Conservation (phyloP, 2,797 vertebrate species). For the Luscinia luscinia region DNA sequence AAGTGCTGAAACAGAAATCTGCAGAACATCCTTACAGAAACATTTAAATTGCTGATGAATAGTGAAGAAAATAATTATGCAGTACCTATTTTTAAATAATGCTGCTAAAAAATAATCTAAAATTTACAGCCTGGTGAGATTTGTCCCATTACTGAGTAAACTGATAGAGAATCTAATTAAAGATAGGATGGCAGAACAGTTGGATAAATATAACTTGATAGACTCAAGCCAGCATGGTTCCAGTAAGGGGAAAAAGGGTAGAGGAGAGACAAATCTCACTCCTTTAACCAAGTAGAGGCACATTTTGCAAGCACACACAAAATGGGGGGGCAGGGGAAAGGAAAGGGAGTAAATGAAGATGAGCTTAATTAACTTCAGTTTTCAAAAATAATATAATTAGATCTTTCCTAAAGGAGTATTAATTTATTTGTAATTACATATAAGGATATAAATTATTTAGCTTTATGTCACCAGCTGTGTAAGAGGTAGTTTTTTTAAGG, state of each 20-base stretch:
- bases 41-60: not conserved
- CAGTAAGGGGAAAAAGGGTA: not conserved
- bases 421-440: constrained; percentile 32
- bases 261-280: not conserved
- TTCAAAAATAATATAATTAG: constrained; percentile 33
- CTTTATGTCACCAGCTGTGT: constrained; percentile 39
- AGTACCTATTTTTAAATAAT: constrained; percentile 33
- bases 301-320: not conserved
- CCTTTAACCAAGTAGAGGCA: not conserved
- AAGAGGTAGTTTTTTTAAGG: constrained; percentile 16
- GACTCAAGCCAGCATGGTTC: constrained; percentile 28
- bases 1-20: not conserved
- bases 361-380: constrained; percentile 34
- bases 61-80: not conserved
- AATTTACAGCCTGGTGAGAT: constrained; percentile 55
- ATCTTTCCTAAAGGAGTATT: constrained; percentile 25
- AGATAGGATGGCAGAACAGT: constrained; percentile 44
- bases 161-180: constrained; percentile 52
- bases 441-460: constrained; percentile 52
- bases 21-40: not conserved
- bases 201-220: constrained; percentile 39
- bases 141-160: constrained; percentile 24
- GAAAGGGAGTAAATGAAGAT: not conserved
- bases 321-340: not conserved
- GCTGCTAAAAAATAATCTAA: not conserved